A percentile compares a stretch with the other conserved stretches of the same genome.
Evolutionary conservation across 2,797 vertebrate genomes (phyloP).

Genomic region (Acridotheres tristis): DNA sequence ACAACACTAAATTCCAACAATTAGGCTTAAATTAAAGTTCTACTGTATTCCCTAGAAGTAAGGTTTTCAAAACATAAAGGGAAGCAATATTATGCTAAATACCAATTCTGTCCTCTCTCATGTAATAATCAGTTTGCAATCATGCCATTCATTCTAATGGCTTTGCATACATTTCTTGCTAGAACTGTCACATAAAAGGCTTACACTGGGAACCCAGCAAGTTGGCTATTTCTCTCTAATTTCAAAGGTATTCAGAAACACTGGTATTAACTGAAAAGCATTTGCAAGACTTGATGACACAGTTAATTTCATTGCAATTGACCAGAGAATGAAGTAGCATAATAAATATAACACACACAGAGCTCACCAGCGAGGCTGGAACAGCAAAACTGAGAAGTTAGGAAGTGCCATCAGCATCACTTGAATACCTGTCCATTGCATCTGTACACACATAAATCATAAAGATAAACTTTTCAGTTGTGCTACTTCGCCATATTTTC

Average conservation of each 20-base stretch:
- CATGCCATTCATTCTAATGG: conserved; percentile 26
- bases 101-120: conserved; percentile 12
- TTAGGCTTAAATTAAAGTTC: conserved; percentile 38
- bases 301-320: neutral
- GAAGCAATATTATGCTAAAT: conserved; percentile 38
- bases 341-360: neutral
- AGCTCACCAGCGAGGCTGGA: neutral
- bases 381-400: neutral
- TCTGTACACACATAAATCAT: neutral
- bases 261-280: neutral
- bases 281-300: neutral
- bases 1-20: conserved; percentile 39
- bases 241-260: conserved; percentile 27
- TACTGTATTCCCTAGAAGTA: conserved; percentile 24
- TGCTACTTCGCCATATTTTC: neutral
- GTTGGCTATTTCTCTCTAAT: neutral
- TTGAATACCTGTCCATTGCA: neutral
- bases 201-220: neutral
- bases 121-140: conserved; percentile 39
- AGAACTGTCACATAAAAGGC: conserved; percentile 8
- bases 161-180: conserved; percentile 7
- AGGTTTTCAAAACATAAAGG: conserved; percentile 29
- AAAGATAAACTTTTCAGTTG: neutral
- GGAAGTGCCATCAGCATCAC: neutral
- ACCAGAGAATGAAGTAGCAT: neutral